phyloP scores from a whole-genome alignment of 2,797 vertebrate genomes.

The Hapalemur alaotrensis region DNA sequence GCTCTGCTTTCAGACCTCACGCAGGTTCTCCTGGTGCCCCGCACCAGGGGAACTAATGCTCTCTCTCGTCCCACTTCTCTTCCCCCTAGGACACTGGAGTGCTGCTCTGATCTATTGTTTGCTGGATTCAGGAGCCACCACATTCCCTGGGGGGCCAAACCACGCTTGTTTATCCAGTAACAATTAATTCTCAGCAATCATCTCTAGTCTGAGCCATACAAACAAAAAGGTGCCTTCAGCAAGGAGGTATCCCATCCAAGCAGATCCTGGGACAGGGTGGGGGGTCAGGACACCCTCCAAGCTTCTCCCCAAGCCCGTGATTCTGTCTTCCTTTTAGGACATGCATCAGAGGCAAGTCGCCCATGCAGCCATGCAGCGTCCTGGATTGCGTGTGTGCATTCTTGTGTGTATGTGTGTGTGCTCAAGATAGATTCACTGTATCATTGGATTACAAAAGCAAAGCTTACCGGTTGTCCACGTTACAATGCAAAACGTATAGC shows the following conservation, averaged over 20 bases:
- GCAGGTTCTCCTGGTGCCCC: not conserved
- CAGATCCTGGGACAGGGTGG: not conserved
- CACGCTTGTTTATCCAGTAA: slow-evolving; percentile 73
- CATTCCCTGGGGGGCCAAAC: slow-evolving; percentile 7
- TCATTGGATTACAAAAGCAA: not conserved
- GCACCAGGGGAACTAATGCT: not conserved
- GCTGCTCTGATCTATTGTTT: slow-evolving; percentile 68
- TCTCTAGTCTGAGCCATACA: not conserved
- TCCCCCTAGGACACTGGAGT: slow-evolving; percentile 21
- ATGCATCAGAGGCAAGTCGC: not conserved
- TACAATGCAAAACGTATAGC: not conserved
- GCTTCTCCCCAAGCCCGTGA: not conserved
- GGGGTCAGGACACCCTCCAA: not conserved
- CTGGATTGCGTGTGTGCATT: not conserved
- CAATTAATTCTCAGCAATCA: slow-evolving; percentile 33
- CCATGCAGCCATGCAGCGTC: not conserved
- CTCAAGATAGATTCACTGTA: not conserved
- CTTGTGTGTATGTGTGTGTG: not conserved
- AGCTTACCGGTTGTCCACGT: not conserved
- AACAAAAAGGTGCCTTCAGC: slow-evolving; percentile 9
- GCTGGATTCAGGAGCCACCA: slow-evolving; percentile 54
- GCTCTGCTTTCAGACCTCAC: not conserved
- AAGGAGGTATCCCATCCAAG: not conserved
- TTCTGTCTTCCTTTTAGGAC: not conserved
- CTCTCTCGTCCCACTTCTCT: not conserved